Percentiles rank a stretch among this genome's conserved stretches.
These are phyloP conservation scores for Erithacus rubecula DNA, from an alignment of 2,797 vertebrate species.

Conservation along the genomic window DNA sequence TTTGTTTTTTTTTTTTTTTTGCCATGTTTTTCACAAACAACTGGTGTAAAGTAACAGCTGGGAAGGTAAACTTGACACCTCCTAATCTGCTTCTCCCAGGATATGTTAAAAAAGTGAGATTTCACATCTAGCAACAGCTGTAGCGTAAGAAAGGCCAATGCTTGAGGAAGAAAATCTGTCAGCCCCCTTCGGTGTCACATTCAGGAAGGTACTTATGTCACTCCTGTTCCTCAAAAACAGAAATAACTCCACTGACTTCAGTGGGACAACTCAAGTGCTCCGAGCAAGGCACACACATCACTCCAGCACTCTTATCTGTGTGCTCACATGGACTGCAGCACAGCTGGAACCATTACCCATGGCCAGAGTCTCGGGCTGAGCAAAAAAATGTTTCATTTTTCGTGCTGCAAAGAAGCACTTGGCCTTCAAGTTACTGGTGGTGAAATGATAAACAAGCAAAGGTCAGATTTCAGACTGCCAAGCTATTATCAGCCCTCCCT, in stretches of 20 bases:
- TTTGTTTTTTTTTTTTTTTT: neutral
- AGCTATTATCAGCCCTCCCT: neutral
- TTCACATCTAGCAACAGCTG: slow-evolving; percentile 9
- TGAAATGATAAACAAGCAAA: slow-evolving; percentile 1
- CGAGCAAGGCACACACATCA: neutral
- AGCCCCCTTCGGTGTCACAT: neutral
- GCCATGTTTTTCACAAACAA: neutral
- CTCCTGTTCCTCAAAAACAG: neutral
- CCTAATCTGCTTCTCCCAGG: neutral
- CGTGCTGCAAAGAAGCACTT: neutral
- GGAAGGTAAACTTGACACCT: neutral
- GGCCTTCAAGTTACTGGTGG: neutral
- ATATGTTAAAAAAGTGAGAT: neutral
- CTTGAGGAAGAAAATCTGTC: slow-evolving; percentile 31
- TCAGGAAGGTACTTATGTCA: neutral
- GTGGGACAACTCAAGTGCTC: neutral
- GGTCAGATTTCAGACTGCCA: slow-evolving; percentile 22
- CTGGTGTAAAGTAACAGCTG: slow-evolving; percentile 1
- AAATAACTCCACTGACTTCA: slow-evolving; percentile 18
- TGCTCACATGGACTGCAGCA: neutral
- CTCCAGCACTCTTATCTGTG: neutral
- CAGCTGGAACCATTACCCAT: neutral
- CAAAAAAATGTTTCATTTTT: neutral
- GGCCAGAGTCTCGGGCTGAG: neutral
- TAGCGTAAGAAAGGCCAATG: neutral